A percentile compares a stretch with the other conserved stretches of the same genome.
Evolutionary conservation across 2,113 vertebrate genomes (phyloP).

Genomic region (Dicentrarchus labrax): DNA sequence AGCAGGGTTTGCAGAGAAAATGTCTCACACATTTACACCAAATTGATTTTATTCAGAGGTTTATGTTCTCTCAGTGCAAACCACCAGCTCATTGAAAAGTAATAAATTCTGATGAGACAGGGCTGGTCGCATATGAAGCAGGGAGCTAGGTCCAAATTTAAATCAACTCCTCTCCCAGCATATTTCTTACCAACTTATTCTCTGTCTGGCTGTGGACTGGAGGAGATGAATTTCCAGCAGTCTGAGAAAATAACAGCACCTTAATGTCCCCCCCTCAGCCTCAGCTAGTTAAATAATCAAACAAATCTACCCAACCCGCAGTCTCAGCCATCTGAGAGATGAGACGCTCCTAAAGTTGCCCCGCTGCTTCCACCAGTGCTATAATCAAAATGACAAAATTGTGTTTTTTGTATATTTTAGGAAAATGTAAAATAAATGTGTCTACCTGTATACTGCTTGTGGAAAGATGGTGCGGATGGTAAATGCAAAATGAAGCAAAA

Average conservation of each 20-base stretch:
- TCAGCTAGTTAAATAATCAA: constrained; percentile 55
- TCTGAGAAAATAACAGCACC: constrained; percentile 43
- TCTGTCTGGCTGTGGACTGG: constrained; percentile 26
- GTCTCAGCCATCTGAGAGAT: constrained; percentile 15
- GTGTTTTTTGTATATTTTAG: constrained; percentile 16
- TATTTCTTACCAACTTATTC: constrained; percentile 51
- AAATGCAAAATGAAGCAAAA: constrained; percentile 21
- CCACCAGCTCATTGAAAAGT: constrained; percentile 78
- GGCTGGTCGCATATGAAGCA: constrained; percentile 67
- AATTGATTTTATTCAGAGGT: constrained; percentile 82
- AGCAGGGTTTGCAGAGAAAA: constrained; percentile 54
- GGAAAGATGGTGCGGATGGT: background rate
- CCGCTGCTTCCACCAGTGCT: background rate
- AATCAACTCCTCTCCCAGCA: constrained; percentile 54
- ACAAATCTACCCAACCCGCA: constrained; percentile 6
- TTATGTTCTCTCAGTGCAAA: constrained; percentile 78
- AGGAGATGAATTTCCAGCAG: constrained; percentile 41
- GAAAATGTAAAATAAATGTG: background rate
- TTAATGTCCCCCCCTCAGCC: constrained; percentile 13
- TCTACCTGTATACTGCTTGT: background rate
- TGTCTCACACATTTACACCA: constrained; percentile 67
- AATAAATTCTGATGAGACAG: constrained; percentile 76
- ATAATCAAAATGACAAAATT: constrained; percentile 16
- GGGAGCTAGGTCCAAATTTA: constrained; percentile 51
- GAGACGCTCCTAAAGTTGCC: constrained; percentile 12